These are phyloP conservation scores for Silurus glanis DNA, from an alignment of 2,113 vertebrate genomes.

Conservation along the genomic window DNA sequence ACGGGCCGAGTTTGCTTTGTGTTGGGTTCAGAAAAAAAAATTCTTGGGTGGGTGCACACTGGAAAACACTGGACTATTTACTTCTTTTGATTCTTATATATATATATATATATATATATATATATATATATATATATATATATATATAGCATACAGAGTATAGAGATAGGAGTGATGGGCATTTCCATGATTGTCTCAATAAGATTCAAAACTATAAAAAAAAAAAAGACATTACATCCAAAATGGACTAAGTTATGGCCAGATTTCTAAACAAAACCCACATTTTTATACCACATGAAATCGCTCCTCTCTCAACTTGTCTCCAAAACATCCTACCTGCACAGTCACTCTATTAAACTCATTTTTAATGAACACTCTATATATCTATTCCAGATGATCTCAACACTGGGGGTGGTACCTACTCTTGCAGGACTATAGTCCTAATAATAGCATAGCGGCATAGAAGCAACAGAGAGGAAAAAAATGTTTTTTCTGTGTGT, in stretches of 20 bases:
- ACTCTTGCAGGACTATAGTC: constrained; percentile 20
- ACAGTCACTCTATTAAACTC: no score
- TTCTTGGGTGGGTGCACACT: not conserved
- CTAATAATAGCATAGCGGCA: constrained; percentile 36
- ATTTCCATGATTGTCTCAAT: not conserved
- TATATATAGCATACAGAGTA: not conserved
- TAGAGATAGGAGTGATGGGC: not conserved
- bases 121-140: not conserved
- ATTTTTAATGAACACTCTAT: not conserved
- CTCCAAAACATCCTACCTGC: no score
- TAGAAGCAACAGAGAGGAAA: constrained; percentile 15
- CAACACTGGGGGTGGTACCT: constrained; percentile 14
- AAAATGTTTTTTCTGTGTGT: constrained; percentile 4
- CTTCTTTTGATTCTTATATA: not conserved
- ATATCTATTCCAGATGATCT: constrained; percentile 10
- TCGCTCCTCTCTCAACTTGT: no score
- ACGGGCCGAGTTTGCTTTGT: not conserved
- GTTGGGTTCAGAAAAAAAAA: not conserved
- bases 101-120: not conserved
- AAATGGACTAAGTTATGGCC: not conserved
- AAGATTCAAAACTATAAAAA: not conserved
- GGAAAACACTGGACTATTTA: not conserved
- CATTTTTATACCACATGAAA: not conserved
- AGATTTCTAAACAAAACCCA: not conserved
- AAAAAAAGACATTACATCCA: not conserved